Percentiles rank a stretch among this genome's conserved stretches.
Evolutionary conservation across 1,140 invertebrate species (phyloP).

Genomic region (Apis dorsata): DNA sequence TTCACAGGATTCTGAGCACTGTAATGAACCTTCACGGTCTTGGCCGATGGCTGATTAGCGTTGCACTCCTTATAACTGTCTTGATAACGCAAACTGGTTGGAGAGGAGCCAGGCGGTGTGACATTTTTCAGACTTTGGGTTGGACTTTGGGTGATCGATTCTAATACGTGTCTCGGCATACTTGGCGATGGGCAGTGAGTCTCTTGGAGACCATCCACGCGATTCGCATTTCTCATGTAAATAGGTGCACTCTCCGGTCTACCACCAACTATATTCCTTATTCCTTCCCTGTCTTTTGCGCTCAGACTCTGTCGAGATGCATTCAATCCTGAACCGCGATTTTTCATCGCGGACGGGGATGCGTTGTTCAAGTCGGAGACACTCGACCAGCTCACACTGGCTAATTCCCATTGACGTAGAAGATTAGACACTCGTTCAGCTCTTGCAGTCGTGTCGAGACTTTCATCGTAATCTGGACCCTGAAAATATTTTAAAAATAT

Average conservation of each 20-base stretch:
- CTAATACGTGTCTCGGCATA: slow-evolving; percentile 76
- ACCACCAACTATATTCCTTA: slow-evolving; percentile 77
- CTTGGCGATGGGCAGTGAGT: slow-evolving; percentile 68
- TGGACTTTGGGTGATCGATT: slow-evolving; percentile 77
- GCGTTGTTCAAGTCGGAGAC: slow-evolving; percentile 56
- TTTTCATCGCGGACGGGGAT: slow-evolving; percentile 25
- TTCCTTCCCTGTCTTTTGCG: slow-evolving; percentile 74
- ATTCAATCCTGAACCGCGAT: slow-evolving; percentile 21
- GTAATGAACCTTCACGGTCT: slow-evolving; percentile 62
- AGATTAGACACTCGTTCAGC: slow-evolving; percentile 71
- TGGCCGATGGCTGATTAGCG: slow-evolving; percentile 47
- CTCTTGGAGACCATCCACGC: slow-evolving; percentile 75
- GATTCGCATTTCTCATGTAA: slow-evolving; percentile 72
- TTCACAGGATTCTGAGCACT: slow-evolving; percentile 63
- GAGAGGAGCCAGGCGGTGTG: slow-evolving; percentile 69
- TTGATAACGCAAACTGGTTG: slow-evolving; percentile 67
- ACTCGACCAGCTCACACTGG: slow-evolving; percentile 73
- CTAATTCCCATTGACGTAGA: slow-evolving; percentile 74
- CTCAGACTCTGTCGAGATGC: slow-evolving; percentile 58
- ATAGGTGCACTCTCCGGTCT: slow-evolving; percentile 75
- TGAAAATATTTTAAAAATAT: slow-evolving; percentile 69
- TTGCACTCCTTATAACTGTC: slow-evolving; percentile 67
- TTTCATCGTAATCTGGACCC: slow-evolving; percentile 87
- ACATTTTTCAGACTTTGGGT: slow-evolving; percentile 73
- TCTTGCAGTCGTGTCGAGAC: slow-evolving; percentile 64